These are phyloP conservation scores for Thereva nobilitata DNA, from an alignment of 2,888 invertebrate species.

Conservation along the genomic window DNA sequence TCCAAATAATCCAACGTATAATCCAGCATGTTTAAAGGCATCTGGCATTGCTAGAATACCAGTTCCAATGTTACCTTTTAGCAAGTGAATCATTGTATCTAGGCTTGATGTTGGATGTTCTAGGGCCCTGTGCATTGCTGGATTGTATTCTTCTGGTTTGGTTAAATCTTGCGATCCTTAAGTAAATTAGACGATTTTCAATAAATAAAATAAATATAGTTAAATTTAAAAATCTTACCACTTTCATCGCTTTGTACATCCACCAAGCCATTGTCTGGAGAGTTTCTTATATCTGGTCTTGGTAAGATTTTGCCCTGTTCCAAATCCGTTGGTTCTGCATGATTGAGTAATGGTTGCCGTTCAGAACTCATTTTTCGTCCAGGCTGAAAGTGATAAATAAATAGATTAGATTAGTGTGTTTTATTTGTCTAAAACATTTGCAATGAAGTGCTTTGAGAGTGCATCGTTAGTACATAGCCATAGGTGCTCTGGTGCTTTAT, in stretches of 20 bases:
- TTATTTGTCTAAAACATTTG: no score
- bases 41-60: slow-evolving; percentile 97
- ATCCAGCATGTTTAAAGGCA: slow-evolving; percentile 88
- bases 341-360: slow-evolving; percentile 67
- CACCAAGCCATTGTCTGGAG: slow-evolving; percentile 58
- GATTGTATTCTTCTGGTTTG: slow-evolving; percentile 60
- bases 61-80: slow-evolving; percentile 82
- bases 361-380: slow-evolving; percentile 66
- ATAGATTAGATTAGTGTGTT: not conserved
- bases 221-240: slow-evolving; percentile 45
- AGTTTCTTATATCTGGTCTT: slow-evolving; percentile 56
- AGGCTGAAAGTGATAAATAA: slow-evolving; percentile 32
- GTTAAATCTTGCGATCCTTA: slow-evolving; percentile 44
- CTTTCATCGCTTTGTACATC: slow-evolving; percentile 57
- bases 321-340: slow-evolving; percentile 49
- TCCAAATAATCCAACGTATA: slow-evolving; percentile 81
- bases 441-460: no score
- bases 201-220: not conserved
- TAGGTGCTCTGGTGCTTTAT: no score
- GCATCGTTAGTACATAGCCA: no score
- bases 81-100: slow-evolving; percentile 73
- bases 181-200: slow-evolving; percentile 17
- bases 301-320: slow-evolving; percentile 48
- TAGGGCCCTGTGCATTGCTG: slow-evolving; percentile 69
- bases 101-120: slow-evolving; percentile 82